Percentiles rank a stretch among this genome's conserved stretches.
phyloP scores from a whole-genome alignment of 2,888 invertebrate species.

The Sinopyrophorus schimmeli region DNA sequence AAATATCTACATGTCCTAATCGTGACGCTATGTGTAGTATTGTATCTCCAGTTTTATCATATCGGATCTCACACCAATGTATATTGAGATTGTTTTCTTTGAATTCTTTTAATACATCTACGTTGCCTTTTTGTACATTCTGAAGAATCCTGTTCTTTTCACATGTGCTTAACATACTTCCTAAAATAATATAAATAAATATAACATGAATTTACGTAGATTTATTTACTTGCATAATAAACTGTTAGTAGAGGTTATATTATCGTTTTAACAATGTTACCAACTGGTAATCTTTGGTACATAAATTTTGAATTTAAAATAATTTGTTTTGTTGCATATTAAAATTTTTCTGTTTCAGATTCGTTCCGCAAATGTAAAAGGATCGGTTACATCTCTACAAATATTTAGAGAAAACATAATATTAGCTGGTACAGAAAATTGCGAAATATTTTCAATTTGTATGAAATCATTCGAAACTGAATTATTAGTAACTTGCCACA shows the following conservation, averaged over 20 bases:
- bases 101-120: conserved; percentile 29
- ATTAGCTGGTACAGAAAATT: conserved; percentile 74
- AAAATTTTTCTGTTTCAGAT: conserved; percentile 45
- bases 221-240: too few species aligned
- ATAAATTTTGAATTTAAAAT: too few species aligned
- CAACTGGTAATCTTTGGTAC: too few species aligned
- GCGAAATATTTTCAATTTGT: conserved; percentile 81
- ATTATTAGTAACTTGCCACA: conserved; percentile 81
- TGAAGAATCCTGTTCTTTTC: conserved; percentile 11
- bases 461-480: conserved; percentile 68
- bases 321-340: too few species aligned
- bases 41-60: conserved; percentile 54
- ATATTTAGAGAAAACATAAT: conserved; percentile 64
- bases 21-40: conserved; percentile 61
- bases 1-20: conserved; percentile 55
- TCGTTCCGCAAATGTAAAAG: conserved; percentile 62
- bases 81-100: conserved; percentile 38
- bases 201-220: too few species aligned
- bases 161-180: too few species aligned
- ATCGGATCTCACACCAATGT: conserved; percentile 47
- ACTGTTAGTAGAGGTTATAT: too few species aligned
- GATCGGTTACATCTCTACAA: conserved; percentile 76
- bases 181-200: too few species aligned
- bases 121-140: conserved; percentile 12
- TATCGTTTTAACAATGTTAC: too few species aligned